These are phyloP conservation scores for Psettodes erumei DNA, from an alignment of 2,113 vertebrate genomes.

Conservation along the genomic window DNA sequence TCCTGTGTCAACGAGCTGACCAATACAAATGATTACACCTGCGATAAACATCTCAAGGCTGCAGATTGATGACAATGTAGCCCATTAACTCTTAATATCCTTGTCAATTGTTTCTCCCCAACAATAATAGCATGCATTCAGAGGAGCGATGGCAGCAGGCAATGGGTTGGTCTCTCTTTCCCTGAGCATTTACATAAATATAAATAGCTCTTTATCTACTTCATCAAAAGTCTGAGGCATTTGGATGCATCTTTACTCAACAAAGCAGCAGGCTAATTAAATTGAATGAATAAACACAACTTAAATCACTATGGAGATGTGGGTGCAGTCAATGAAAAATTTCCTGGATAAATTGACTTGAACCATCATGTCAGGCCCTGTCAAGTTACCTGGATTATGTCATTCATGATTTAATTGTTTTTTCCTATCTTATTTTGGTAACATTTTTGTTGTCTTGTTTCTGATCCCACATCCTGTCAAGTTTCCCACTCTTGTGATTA, in stretches of 20 bases:
- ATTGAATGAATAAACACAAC: not conserved
- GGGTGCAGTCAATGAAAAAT: not conserved
- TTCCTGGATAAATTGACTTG: not conserved
- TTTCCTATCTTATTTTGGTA: too few species aligned
- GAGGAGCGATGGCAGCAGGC: not conserved
- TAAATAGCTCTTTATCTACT: constrained; percentile 2
- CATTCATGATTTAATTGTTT: too few species aligned
- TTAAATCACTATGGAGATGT: not conserved
- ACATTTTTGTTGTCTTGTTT: too few species aligned
- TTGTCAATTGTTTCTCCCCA: constrained; percentile 30
- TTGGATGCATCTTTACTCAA: not conserved
- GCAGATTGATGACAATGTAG: not conserved
- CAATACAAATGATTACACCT: constrained; percentile 13
- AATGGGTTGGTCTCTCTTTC: not conserved
- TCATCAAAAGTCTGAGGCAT: not conserved
- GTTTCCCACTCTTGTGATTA: too few species aligned
- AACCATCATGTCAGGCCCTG: too few species aligned
- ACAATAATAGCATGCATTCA: constrained; percentile 27
- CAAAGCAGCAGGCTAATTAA: too few species aligned
- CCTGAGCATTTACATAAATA: constrained; percentile 3
- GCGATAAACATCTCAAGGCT: constrained; percentile 4
- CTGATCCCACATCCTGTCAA: too few species aligned
- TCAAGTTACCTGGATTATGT: too few species aligned
- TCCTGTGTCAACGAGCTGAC: constrained; percentile 4
- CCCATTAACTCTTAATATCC: constrained; percentile 35